Conservation (phyloP, 2,797 vertebrate species). For the Prunella strophiata region DNA sequence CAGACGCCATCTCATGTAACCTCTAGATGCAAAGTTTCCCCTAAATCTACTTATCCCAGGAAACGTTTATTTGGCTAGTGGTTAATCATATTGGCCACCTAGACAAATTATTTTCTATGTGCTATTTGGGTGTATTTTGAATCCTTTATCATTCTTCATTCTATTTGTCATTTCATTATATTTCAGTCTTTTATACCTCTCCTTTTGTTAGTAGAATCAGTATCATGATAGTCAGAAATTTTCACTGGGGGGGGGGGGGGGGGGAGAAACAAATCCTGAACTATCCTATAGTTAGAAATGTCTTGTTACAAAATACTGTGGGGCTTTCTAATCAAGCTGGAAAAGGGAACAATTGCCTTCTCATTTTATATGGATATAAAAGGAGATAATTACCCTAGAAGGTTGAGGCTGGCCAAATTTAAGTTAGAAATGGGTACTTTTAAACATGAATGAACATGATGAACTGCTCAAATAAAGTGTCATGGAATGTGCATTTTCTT, state of each 20-base stretch:
- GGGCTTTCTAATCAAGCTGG: background rate
- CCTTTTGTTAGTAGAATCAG: background rate
- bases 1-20: background rate
- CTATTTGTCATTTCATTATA: background rate
- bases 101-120: background rate
- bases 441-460: background rate
- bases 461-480: background rate
- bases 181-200: background rate
- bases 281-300: background rate
- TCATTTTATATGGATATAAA: background rate
- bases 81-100: background rate
- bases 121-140: background rate
- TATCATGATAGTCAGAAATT: background rate
- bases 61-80: background rate
- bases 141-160: background rate
- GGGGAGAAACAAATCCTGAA: background rate
- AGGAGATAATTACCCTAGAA: background rate
- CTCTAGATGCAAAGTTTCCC: background rate
- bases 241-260: background rate
- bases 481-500: background rate
- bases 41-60: background rate
- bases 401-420: background rate
- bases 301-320: background rate
- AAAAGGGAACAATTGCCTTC: background rate
- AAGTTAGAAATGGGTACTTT: background rate